Percentiles rank a stretch among this genome's conserved stretches.
These are phyloP conservation scores for Danio aesculapii DNA, from an alignment of 2,797 vertebrate species.

Conservation along the genomic window DNA sequence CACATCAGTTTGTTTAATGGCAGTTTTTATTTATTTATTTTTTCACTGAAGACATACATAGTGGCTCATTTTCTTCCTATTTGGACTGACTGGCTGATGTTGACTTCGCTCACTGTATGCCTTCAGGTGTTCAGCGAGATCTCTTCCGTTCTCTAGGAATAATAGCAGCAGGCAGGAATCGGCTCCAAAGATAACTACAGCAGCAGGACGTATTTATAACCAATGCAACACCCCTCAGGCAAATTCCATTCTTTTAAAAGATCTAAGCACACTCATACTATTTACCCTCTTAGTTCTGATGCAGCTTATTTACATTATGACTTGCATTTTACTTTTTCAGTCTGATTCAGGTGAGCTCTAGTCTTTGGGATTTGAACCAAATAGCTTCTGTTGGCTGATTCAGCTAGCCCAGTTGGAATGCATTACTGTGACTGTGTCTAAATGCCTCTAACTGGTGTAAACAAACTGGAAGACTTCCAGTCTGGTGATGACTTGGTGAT, in stretches of 20 bases:
- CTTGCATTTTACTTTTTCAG: background rate
- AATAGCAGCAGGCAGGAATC: conserved; percentile 29
- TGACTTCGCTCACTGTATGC: conserved; percentile 23
- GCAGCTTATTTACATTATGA: conserved; percentile 1
- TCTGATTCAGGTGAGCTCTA: conserved; percentile 21
- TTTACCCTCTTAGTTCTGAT: conserved; percentile 18
- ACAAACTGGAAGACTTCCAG: conserved; percentile 3
- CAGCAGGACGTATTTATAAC: conserved; percentile 34
- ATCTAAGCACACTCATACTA: conserved; percentile 24
- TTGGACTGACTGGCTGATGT: conserved; percentile 11
- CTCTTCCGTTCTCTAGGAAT: conserved; percentile 7
- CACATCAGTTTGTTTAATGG: too few relatives aligned
- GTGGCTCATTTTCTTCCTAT: too few relatives aligned
- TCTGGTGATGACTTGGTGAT: conserved; percentile 4
- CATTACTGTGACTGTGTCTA: conserved; percentile 5
- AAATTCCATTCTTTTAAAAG: conserved; percentile 63
- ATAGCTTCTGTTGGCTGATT: conserved; percentile 8
- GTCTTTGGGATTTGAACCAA: conserved; percentile 13
- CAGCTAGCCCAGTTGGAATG: background rate
- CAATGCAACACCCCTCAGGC: conserved; percentile 58
- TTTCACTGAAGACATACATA: too few relatives aligned
- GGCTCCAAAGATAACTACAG: conserved; percentile 37
- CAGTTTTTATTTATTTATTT: too few relatives aligned
- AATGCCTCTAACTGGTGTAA: background rate
- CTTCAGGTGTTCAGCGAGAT: conserved; percentile 31